Evolutionary conservation across 2,113 vertebrate genomes (phyloP).

Genomic region (Gavialis gangeticus): DNA sequence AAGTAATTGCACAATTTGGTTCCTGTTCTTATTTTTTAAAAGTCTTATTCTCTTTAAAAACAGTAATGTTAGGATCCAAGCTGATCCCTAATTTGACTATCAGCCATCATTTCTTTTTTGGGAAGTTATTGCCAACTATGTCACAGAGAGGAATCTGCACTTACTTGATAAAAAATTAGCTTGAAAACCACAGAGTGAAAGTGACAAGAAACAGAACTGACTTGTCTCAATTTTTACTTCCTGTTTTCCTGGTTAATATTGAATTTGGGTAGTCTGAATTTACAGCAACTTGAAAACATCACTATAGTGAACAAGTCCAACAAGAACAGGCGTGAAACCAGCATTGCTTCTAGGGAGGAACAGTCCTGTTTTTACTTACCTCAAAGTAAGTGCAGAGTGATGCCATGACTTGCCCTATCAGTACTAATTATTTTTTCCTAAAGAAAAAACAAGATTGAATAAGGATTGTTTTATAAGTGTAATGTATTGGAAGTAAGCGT

Average conservation of each 20-base stretch:
- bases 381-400: conserved; percentile 49
- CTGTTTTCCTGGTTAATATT: conserved; percentile 64
- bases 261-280: conserved; percentile 57
- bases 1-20: neutral
- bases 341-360: conserved; percentile 6
- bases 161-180: conserved; percentile 56
- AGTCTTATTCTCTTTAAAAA: neutral
- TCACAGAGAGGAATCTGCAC: conserved; percentile 32
- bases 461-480: conserved; percentile 57
- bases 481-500: conserved; percentile 2
- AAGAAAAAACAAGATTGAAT: conserved; percentile 60
- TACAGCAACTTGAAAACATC: conserved; percentile 45
- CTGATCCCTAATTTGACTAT: neutral
- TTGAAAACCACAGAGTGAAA: conserved; percentile 40
- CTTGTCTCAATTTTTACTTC: conserved; percentile 33
- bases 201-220: conserved; percentile 60
- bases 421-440: conserved; percentile 22
- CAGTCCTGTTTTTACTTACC: conserved; percentile 54
- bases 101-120: neutral
- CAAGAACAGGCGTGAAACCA: conserved; percentile 31
- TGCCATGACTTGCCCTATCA: conserved; percentile 25
- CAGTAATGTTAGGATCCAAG: conserved; percentile 24
- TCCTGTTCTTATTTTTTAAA: neutral
- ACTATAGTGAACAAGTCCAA: conserved; percentile 11
- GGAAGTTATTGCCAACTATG: conserved; percentile 5